Evolutionary conservation across 2,113 vertebrate species (phyloP).

Genomic region (Megatriorchis doriae): DNA sequence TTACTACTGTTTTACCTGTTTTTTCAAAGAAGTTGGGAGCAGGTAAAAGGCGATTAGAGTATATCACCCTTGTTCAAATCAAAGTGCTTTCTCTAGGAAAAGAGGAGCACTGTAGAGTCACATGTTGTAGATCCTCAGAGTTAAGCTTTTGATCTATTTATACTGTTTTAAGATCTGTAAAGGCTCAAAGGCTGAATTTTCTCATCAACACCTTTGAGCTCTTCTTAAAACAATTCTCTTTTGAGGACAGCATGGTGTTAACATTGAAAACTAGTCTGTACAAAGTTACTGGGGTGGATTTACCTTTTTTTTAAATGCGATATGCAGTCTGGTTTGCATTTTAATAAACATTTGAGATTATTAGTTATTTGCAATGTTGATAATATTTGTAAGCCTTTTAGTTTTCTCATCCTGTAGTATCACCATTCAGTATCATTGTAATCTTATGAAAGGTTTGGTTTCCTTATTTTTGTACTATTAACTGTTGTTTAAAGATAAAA

Average conservation of each 20-base stretch:
- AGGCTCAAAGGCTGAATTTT: background rate
- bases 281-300: background rate
- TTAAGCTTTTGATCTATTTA: background rate
- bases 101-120: background rate
- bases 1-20: background rate
- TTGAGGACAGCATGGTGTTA: background rate
- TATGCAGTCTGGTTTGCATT: background rate
- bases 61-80: background rate
- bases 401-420: background rate
- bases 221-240: background rate
- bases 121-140: background rate
- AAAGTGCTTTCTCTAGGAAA: background rate
- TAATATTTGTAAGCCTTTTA: background rate
- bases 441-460: background rate
- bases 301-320: rapidly evolving
- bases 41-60: background rate
- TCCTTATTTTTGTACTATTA: background rate
- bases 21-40: background rate
- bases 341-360: background rate
- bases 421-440: background rate
- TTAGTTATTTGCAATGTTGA: background rate
- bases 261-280: background rate
- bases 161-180: background rate
- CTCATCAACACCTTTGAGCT: background rate
- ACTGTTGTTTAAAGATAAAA: background rate